Base-by-base conservation (phyloP, 2,113 vertebrate species). In the Miniopterus natalensis region DNA sequence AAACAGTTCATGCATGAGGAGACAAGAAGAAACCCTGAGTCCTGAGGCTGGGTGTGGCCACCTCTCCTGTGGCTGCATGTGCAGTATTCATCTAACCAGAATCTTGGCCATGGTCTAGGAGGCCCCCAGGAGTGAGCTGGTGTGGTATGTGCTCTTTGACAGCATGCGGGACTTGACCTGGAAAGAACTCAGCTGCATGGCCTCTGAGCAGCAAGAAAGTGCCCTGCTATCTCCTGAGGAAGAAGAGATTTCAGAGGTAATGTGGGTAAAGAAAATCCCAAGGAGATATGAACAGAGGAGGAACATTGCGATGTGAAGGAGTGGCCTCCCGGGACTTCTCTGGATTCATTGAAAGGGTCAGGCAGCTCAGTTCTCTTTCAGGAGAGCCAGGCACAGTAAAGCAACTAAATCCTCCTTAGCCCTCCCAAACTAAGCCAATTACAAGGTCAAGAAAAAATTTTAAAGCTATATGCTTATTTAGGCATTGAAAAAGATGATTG, bases 391-490 rank as follows among this genome's bases (percentile, higher is more conserved):
- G 14, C 29, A 66, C 63, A 66, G 63, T 8, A 66, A 14, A 66
- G 25, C 66, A 96, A 65, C 36, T 36, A 36, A 53, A 61, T 53
- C 36, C 29, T 73, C 63, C 12, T n/a, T 61, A 23, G 8, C 78
- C 40, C n/a, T 31, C 12, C 17, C n/a, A 88, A 74, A 94, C 13
- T 68, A 87, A 96, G 68, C 63, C 47, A 95, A 83, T 79, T 89
- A 90, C 57, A 53, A 86, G 68, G 70, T 89, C 29, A 94, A 85
- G 31, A 51, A 78, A 94, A 88, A 31, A 23, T 63, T 74, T 83
- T n/a, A 53, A 93, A 89, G 53, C 77, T 68, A 42, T 84, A 49
- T 68, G 40, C 10, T 90, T n/a, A 45, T 63, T 68, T 51, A 45
- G 55, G 17, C 20, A 27, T 87, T 84, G 71, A 74, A 80, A 95